phyloP scores from a whole-genome alignment of 2,797 vertebrate species.

The Myotis planiceps region DNA sequence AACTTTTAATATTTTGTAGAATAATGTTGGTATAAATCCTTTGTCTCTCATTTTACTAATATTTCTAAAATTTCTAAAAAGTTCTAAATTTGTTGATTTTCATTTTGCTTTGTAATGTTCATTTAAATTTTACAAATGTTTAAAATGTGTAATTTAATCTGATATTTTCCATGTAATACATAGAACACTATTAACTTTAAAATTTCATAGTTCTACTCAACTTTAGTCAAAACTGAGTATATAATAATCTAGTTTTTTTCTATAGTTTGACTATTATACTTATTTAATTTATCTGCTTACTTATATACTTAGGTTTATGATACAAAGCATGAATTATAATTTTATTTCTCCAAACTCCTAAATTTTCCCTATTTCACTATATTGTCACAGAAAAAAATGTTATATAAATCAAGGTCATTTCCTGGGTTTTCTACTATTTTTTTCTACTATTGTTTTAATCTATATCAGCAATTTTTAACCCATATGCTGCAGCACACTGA shows the following conservation, averaged over 20 bases:
- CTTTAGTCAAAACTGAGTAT: background rate
- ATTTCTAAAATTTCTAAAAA: background rate
- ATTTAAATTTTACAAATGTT: background rate
- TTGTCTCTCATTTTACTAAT: conserved; percentile 17
- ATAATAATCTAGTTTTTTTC: background rate
- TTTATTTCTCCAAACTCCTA: background rate
- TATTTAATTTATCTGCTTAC: background rate
- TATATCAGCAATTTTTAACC: background rate
- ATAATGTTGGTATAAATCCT: background rate
- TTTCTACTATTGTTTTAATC: background rate
- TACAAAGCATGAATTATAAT: background rate
- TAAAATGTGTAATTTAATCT: background rate
- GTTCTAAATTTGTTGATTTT: background rate
- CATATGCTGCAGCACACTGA: background rate
- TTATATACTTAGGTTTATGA: background rate
- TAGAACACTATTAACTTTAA: background rate
- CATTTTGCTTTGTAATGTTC: conserved; percentile 1
- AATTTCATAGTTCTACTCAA: conserved; percentile 2
- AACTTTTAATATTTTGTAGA: conserved; percentile 22
- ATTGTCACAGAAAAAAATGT: background rate
- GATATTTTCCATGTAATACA: background rate
- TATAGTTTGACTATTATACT: background rate
- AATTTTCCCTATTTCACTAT: background rate
- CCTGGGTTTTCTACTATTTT: background rate
- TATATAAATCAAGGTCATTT: background rate